phyloP scores from a whole-genome alignment of 2,888 invertebrate species.

The Mythimna vitellina region DNA sequence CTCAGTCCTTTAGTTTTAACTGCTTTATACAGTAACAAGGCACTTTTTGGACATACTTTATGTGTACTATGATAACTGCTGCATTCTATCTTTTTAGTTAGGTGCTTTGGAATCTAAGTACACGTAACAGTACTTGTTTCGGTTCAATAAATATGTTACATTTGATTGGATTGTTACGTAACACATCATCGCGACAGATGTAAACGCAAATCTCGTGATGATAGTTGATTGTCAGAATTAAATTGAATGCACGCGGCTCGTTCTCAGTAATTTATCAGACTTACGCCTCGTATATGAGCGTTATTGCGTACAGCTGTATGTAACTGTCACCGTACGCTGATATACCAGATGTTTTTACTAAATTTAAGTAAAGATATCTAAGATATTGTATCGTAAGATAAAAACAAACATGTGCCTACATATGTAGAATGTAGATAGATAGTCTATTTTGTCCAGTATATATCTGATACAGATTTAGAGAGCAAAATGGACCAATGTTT shows the following conservation, averaged over 20 bases:
- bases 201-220: conserved; percentile 56
- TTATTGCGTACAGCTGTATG: conserved; percentile 57
- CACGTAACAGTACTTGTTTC: conserved; percentile 24
- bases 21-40: neutral
- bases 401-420: conserved; percentile 18
- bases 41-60: neutral
- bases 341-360: conserved; percentile 32
- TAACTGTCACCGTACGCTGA: conserved; percentile 36
- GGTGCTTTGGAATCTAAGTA: conserved; percentile 9
- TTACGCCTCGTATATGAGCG: conserved; percentile 51
- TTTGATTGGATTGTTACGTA: conserved; percentile 54
- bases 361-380: conserved; percentile 27
- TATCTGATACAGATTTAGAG: conserved; percentile 2
- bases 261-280: conserved; percentile 75
- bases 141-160: conserved; percentile 37
- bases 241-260: conserved; percentile 79
- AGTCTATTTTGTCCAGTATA: conserved; percentile 3
- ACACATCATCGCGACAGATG: conserved; percentile 46
- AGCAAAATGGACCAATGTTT: conserved; percentile 28
- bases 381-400: conserved; percentile 37
- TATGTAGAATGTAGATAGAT: conserved; percentile 7
- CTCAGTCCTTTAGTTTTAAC: neutral
- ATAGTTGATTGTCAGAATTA: conserved; percentile 80
- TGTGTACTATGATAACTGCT: neutral
- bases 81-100: neutral